Conservation (phyloP, 2,888 invertebrate species). For the Biston betularia region DNA sequence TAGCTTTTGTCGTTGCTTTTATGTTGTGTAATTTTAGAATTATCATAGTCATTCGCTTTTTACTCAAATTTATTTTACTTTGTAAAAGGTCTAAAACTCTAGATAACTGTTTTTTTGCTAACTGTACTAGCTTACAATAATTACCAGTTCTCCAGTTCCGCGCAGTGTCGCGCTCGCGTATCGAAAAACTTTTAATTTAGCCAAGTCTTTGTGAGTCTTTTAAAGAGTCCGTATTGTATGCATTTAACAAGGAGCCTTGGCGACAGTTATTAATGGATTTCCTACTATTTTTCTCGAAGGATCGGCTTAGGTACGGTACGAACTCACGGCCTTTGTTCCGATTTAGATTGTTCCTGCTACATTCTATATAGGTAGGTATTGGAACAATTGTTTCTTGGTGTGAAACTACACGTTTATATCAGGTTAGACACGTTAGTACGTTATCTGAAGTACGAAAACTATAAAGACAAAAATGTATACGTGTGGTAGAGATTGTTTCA, state of each 20-base stretch:
- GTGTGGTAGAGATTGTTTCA: not conserved
- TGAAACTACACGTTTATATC: not conserved
- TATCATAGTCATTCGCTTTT: too few species aligned
- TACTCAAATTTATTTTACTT: not conserved
- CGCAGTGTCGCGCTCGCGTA: slow-evolving; percentile 82
- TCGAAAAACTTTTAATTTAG: slow-evolving; percentile 87
- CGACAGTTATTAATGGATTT: slow-evolving; percentile 84
- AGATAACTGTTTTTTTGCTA: slow-evolving; percentile 42
- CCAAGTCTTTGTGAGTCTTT: slow-evolving; percentile 84
- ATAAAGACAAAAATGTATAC: not conserved
- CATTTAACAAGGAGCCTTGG: slow-evolving; percentile 84
- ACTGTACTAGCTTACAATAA: slow-evolving; percentile 73
- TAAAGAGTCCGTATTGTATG: slow-evolving; percentile 86
- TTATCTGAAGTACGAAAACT: not conserved
- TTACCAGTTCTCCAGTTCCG: slow-evolving; percentile 80
- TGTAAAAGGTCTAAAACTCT: not conserved
- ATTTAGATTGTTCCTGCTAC: slow-evolving; percentile 49
- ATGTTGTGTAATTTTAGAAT: too few species aligned
- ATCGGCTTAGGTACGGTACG: slow-evolving; percentile 78
- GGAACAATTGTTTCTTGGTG: slow-evolving; percentile 29
- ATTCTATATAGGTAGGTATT: slow-evolving; percentile 38
- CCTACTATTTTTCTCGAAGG: slow-evolving; percentile 85
- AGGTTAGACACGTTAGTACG: not conserved
- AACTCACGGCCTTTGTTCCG: slow-evolving; percentile 69
- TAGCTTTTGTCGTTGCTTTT: too few species aligned